phyloP scores from a whole-genome alignment of 2,888 invertebrate genomes.

The Antitype chi region DNA sequence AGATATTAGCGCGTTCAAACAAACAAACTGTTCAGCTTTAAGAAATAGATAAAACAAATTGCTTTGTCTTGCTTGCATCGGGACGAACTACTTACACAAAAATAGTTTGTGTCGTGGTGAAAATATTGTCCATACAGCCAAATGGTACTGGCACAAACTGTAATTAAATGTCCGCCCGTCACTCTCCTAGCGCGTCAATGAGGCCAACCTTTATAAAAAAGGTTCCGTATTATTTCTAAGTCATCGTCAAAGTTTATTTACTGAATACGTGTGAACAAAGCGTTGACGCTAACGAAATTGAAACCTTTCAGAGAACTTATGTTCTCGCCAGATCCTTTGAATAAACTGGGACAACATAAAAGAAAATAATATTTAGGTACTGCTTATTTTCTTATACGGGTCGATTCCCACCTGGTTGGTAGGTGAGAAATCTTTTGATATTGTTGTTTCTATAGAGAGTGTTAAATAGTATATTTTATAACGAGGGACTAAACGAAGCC shows the following conservation, averaged over 20 bases:
- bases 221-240: constrained; percentile 16
- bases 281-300: constrained; percentile 47
- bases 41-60: too few species aligned
- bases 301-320: constrained; percentile 36
- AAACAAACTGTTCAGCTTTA: too few species aligned
- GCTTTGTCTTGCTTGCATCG: background rate
- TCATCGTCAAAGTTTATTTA: constrained; percentile 34
- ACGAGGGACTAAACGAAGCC: too few species aligned
- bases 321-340: constrained; percentile 38
- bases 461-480: too few species aligned
- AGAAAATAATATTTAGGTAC: constrained; percentile 24
- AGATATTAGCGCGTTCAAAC: too few species aligned
- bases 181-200: too few species aligned
- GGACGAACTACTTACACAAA: background rate
- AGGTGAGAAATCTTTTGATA: constrained; percentile 9
- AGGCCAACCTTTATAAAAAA: background rate
- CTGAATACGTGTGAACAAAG: constrained; percentile 41
- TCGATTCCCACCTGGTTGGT: background rate
- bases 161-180: background rate
- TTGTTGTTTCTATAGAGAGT: background rate
- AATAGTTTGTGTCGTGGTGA: background rate
- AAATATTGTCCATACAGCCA: background rate
- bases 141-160: too few species aligned
- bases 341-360: constrained; percentile 39
- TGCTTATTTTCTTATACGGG: constrained; percentile 15